phyloP scores from a whole-genome alignment of 2,888 invertebrate genomes.

The Pachymerium ferrugineum region DNA sequence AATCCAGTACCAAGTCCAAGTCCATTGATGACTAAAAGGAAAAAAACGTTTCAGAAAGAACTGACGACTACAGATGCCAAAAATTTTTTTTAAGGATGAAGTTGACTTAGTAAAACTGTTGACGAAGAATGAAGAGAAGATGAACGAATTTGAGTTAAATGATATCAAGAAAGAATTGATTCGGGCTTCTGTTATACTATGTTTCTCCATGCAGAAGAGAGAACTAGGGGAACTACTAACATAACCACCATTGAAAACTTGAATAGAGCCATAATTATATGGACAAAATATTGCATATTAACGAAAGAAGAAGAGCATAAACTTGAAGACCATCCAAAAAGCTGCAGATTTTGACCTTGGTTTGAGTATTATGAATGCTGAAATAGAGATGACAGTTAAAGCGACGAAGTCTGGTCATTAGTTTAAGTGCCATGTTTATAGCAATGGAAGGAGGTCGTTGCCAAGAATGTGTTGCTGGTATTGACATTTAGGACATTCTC shows the following conservation, averaged over 20 bases:
- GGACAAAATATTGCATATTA: not conserved
- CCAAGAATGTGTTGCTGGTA: constrained; percentile 43
- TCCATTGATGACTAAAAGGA: not conserved
- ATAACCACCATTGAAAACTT: not conserved
- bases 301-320: not conserved
- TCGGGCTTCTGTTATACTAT: not conserved
- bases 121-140: not conserved
- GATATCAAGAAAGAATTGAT: not conserved
- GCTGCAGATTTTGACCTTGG: constrained; percentile 28
- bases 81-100: not conserved
- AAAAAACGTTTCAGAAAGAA: not conserved
- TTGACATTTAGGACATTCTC: constrained; percentile 44
- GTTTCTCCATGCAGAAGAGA: not conserved
- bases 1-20: constrained; percentile 14
- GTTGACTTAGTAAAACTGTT: not conserved
- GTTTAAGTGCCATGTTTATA: constrained; percentile 48
- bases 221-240: not conserved
- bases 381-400: constrained; percentile 54
- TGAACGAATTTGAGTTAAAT: not conserved
- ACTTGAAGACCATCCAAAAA: not conserved
- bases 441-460: constrained; percentile 43
- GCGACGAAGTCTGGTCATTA: constrained; percentile 54
- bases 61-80: not conserved
- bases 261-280: not conserved
- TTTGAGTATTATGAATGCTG: constrained; percentile 47